Evolutionary conservation across 2,113 vertebrate genomes (phyloP).

Genomic region (Lycocorax pyrrhopterus): DNA sequence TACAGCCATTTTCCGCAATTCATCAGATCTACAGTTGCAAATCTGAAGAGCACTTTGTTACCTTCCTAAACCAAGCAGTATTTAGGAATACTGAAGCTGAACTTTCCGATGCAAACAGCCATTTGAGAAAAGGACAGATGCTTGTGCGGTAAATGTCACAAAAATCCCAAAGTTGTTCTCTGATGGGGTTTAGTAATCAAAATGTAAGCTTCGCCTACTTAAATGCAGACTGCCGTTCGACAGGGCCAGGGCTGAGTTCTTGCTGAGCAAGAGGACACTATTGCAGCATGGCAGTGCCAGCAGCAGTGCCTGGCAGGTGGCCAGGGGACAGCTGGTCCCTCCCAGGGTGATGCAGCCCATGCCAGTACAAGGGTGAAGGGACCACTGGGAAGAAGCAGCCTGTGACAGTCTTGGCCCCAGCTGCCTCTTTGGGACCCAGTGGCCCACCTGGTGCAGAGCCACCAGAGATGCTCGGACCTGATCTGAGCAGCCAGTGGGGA

Average conservation of each 20-base stretch:
- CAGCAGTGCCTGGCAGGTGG: neutral
- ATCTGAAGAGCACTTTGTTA: neutral
- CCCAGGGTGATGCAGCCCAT: neutral
- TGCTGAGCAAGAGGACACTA: neutral
- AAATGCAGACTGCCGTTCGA: neutral
- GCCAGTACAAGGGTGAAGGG: neutral
- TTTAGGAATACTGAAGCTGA: neutral
- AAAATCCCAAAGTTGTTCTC: neutral
- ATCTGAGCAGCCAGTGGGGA: accelerated
- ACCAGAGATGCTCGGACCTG: neutral
- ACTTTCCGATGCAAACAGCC: neutral
- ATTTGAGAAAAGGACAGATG: neutral
- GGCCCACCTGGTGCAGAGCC: neutral
- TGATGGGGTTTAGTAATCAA: neutral
- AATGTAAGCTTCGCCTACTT: neutral
- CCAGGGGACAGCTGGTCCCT: accelerated
- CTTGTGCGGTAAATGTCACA: neutral
- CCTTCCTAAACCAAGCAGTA: neutral
- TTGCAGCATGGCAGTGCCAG: neutral
- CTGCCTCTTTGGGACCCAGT: neutral
- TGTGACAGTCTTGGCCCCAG: neutral
- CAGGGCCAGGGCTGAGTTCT: neutral
- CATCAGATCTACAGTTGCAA: neutral
- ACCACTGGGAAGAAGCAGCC: neutral
- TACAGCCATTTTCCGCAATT: neutral